These are phyloP conservation scores for Andrena bicolor DNA, from an alignment of 2,888 invertebrate species.

Conservation along the genomic window DNA sequence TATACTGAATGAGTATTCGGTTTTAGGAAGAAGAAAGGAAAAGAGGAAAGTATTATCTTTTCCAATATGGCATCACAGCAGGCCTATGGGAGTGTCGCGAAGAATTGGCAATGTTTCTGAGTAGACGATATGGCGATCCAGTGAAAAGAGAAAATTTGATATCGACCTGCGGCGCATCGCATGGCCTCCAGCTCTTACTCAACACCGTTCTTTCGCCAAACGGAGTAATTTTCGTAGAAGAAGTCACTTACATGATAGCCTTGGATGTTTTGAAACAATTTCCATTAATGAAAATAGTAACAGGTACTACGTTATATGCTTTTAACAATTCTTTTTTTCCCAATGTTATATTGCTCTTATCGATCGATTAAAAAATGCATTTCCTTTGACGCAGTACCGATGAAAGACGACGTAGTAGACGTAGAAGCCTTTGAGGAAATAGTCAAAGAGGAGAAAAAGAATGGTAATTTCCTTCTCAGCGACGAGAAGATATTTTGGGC, in stretches of 20 bases:
- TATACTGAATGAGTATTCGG: background rate
- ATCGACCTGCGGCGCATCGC: constrained; percentile 88
- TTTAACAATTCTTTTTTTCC: no score
- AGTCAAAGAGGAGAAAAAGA: constrained; percentile 80
- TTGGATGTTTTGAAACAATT: constrained; percentile 87
- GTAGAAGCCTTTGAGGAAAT: constrained; percentile 85
- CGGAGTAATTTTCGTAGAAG: constrained; percentile 88
- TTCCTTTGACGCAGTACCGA: constrained; percentile 83
- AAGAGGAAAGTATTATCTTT: constrained; percentile 84
- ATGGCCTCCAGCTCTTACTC: constrained; percentile 87
- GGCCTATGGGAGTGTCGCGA: constrained; percentile 86
- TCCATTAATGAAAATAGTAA: constrained; percentile 86
- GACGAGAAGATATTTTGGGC: constrained; percentile 86
- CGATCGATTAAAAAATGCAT: background rate
- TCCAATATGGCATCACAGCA: constrained; percentile 87
- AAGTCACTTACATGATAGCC: constrained; percentile 89
- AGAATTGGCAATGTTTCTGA: constrained; percentile 85
- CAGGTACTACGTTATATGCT: constrained; percentile 78
- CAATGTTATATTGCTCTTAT: no score
- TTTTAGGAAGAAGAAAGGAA: constrained; percentile 81
- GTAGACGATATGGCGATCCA: constrained; percentile 83
- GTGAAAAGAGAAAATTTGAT: constrained; percentile 86
- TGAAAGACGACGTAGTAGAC: constrained; percentile 86
- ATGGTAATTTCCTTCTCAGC: constrained; percentile 71
- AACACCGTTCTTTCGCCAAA: constrained; percentile 86